These are phyloP conservation scores for Xestia c-nigrum DNA, from an alignment of 2,888 invertebrate genomes.

Conservation along the genomic window DNA sequence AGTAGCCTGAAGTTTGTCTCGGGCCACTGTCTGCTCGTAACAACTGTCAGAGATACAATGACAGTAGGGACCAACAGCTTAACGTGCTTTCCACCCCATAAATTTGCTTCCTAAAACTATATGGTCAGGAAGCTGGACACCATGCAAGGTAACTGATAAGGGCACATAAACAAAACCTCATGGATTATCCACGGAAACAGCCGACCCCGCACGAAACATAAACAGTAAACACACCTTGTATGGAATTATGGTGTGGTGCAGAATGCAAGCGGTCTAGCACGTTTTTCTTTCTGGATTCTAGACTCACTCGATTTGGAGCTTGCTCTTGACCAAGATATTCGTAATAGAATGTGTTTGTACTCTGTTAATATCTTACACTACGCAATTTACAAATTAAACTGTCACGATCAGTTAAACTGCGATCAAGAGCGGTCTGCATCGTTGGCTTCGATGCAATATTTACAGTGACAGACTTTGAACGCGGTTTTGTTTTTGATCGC, in stretches of 20 bases:
- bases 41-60: background rate
- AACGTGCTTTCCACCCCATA: background rate
- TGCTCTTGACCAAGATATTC: background rate
- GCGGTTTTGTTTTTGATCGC: background rate
- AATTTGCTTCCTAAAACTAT: background rate
- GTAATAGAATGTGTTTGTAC: background rate
- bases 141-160: constrained; percentile 24
- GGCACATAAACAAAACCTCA: constrained; percentile 23
- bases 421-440: too few relatives aligned
- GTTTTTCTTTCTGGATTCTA: background rate
- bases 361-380: too few relatives aligned
- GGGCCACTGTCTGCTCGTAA: background rate
- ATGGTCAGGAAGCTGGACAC: background rate
- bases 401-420: too few relatives aligned
- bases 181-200: constrained; percentile 60
- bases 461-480: background rate
- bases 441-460: too few relatives aligned
- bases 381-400: too few relatives aligned
- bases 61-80: background rate
- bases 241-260: constrained; percentile 51
- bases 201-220: constrained; percentile 47
- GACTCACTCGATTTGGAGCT: background rate
- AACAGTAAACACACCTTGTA: constrained; percentile 66
- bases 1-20: background rate
- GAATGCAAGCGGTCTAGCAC: constrained; percentile 5